These are phyloP conservation scores for Chaetogeoica ovagalla DNA, from an alignment of 2,888 invertebrate genomes.

Conservation along the genomic window DNA sequence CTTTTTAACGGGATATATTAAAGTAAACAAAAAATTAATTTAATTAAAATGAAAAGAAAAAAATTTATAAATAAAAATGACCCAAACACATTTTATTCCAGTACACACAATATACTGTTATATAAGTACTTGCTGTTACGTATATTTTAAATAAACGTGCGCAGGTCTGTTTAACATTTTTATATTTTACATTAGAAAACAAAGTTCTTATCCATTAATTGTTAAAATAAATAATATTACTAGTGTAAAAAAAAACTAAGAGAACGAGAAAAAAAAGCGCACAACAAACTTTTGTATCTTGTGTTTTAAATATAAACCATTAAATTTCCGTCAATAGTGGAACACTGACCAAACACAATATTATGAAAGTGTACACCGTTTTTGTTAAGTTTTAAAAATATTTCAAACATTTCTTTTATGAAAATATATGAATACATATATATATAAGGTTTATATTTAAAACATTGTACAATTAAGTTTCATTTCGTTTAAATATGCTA, in stretches of 20 bases:
- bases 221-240: conserved; percentile 32
- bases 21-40: background rate
- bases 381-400: no score
- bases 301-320: conserved; percentile 6
- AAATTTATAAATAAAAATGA: conserved; percentile 12
- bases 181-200: conserved; percentile 22
- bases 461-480: conserved; percentile 1
- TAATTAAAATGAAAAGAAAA: conserved; percentile 1
- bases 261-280: background rate
- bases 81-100: conserved; percentile 9
- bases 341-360: background rate
- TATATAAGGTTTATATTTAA: background rate
- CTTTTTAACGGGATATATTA: conserved; percentile 19
- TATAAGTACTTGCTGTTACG: background rate
- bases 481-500: conserved; percentile 15
- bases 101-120: conserved; percentile 17
- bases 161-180: background rate
- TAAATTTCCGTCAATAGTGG: background rate
- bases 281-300: background rate
- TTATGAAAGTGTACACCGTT: no score
- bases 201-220: conserved; percentile 1
- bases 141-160: background rate
- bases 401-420: no score
- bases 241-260: conserved; percentile 13
- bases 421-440: no score